A percentile compares a stretch with the other conserved stretches of the same genome.
phyloP scores from a whole-genome alignment of 2,113 vertebrate species.

The Cryptotis parvus region DNA sequence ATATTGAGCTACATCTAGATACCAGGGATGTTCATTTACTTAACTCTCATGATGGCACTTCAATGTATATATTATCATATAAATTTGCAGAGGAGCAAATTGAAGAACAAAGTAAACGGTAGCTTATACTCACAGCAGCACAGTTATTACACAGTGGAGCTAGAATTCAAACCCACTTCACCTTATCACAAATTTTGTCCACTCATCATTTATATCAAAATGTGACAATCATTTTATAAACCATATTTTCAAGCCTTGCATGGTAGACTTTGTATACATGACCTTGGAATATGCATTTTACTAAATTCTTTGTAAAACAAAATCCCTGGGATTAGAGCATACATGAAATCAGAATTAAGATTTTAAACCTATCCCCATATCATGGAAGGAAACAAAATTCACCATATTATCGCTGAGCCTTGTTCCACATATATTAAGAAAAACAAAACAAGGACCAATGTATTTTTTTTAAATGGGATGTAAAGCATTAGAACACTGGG shows the following conservation, averaged over 20 bases:
- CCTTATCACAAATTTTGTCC: too few relatives aligned
- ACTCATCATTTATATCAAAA: not conserved
- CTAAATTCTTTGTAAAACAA: too few relatives aligned
- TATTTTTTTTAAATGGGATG: not conserved
- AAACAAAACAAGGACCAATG: not conserved
- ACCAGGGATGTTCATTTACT: not conserved
- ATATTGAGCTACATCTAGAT: not conserved
- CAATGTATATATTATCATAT: fast-evolving
- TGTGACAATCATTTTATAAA: not conserved
- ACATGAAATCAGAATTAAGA: not conserved
- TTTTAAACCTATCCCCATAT: not conserved
- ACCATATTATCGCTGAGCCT: not conserved
- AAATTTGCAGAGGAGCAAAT: not conserved
- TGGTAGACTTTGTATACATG: not conserved
- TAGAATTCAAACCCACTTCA: not conserved
- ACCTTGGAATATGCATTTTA: not conserved
- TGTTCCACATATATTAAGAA: not conserved
- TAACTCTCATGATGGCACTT: not conserved
- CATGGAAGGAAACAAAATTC: not conserved
- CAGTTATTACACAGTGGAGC: not conserved
- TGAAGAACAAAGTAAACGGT: not conserved
- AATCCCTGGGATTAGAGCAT: not conserved
- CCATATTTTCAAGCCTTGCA: not conserved
- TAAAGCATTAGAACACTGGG: not conserved
- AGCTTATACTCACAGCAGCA: not conserved